Conservation (phyloP, 2,888 invertebrate species). For the Diploptera punctata region DNA sequence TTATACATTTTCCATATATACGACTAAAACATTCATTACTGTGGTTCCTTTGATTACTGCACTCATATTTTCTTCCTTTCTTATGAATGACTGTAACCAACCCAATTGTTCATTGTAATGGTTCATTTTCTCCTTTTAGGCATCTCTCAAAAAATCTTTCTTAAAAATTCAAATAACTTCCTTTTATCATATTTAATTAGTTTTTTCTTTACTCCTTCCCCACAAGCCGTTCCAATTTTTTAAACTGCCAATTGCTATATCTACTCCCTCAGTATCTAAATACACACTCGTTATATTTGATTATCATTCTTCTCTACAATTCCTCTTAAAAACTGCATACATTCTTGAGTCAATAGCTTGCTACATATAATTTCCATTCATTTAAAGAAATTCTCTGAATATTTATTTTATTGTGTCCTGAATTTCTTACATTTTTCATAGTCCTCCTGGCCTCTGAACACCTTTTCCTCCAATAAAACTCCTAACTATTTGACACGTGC, state of each 20-base stretch:
- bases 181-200: no score
- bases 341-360: neutral
- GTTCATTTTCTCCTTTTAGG: no score
- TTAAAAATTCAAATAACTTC: no score
- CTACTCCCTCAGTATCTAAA: neutral
- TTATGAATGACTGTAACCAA: neutral
- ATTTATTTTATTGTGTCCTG: neutral
- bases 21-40: neutral
- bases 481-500: neutral
- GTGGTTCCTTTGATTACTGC: neutral
- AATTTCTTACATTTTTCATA: neutral
- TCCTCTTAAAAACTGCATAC: neutral
- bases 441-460: neutral
- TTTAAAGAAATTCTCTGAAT: no score
- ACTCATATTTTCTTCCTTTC: no score
- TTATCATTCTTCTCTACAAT: neutral
- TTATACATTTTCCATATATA: neutral
- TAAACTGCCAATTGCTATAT: no score
- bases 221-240: neutral
- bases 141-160: no score
- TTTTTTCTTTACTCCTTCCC: neutral
- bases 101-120: neutral
- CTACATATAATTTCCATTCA: neutral
- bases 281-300: neutral
- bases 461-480: neutral